These are phyloP conservation scores for Pocillopora grandis DNA, from an alignment of 92 coral and sea anemone species.

Conservation along the genomic window DNA sequence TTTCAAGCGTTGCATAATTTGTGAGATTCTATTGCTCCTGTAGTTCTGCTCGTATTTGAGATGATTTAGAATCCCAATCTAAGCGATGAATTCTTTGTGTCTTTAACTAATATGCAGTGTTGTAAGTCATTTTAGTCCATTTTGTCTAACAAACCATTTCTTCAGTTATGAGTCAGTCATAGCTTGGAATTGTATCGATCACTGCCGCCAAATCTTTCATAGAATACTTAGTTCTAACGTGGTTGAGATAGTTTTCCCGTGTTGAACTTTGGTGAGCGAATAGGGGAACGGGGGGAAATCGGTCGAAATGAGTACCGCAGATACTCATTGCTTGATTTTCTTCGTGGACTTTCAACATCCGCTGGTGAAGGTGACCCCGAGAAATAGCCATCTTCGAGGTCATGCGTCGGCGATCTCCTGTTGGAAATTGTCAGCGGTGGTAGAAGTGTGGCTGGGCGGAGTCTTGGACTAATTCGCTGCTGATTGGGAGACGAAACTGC, in stretches of 20 bases:
- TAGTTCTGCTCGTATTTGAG: too few species aligned
- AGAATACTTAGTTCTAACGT: constrained; percentile 1
- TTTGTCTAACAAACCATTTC: too few species aligned
- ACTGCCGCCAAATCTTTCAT: too few species aligned
- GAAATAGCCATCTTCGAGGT: constrained; percentile 73
- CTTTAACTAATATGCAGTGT: too few species aligned
- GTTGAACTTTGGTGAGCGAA: constrained; percentile 25
- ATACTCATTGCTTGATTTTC: constrained; percentile 50
- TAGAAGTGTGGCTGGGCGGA: constrained; percentile 53
- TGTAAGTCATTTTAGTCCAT: too few species aligned
- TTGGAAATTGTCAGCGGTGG: constrained; percentile 68
- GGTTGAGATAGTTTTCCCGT: constrained; percentile 21
- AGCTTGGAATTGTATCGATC: too few species aligned
- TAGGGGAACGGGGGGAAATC: constrained; percentile 62
- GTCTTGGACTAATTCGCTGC: constrained; percentile 57
- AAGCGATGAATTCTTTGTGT: too few species aligned
- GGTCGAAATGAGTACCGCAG: constrained; percentile 69
- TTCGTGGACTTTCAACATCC: constrained; percentile 62
- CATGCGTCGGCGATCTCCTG: constrained; percentile 42
- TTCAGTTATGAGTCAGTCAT: too few species aligned
- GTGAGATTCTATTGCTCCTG: too few species aligned
- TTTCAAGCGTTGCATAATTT: too few species aligned
- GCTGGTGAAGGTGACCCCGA: constrained; percentile 76
- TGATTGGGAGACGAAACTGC: constrained; percentile 45
- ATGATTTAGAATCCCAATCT: too few species aligned